These are phyloP conservation scores for Chloroceryle inda DNA, from an alignment of 2,797 vertebrate species.

Conservation along the genomic window DNA sequence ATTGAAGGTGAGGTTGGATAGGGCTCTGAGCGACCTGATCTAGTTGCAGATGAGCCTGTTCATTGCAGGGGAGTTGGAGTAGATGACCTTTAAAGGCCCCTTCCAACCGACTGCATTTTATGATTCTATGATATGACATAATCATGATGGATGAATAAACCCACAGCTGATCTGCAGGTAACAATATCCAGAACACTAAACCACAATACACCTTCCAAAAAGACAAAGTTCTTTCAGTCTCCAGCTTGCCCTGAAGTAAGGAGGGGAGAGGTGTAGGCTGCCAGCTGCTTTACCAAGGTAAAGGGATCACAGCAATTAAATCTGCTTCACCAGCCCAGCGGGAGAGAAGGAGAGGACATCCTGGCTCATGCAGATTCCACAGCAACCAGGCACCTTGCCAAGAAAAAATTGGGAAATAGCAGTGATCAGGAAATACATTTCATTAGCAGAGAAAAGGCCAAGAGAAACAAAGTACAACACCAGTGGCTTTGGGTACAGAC, in stretches of 20 bases:
- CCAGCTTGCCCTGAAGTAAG: neutral
- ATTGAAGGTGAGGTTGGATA: neutral
- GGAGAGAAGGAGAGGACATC: constrained; percentile 39
- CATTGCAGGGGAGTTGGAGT: neutral
- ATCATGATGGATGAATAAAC: neutral
- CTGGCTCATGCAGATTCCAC: constrained; percentile 22
- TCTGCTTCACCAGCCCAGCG: constrained; percentile 41
- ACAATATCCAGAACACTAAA: neutral
- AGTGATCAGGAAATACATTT: constrained; percentile 50
- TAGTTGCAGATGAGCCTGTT: neutral
- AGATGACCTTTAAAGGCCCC: neutral
- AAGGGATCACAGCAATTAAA: constrained; percentile 31
- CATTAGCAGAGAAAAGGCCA: constrained; percentile 50
- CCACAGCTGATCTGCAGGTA: neutral
- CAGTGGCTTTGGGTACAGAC: neutral
- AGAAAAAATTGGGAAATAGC: constrained; percentile 23
- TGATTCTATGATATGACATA: neutral
- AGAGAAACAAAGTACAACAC: constrained; percentile 36
- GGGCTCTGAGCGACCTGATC: neutral
- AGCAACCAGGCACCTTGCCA: constrained; percentile 62
- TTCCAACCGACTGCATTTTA: neutral
- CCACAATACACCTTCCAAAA: neutral
- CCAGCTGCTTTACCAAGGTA: neutral
- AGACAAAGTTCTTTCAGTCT: neutral
- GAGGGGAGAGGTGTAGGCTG: neutral